Conservation (phyloP, 2,888 invertebrate species). For the Eupithecia vulgata region DNA sequence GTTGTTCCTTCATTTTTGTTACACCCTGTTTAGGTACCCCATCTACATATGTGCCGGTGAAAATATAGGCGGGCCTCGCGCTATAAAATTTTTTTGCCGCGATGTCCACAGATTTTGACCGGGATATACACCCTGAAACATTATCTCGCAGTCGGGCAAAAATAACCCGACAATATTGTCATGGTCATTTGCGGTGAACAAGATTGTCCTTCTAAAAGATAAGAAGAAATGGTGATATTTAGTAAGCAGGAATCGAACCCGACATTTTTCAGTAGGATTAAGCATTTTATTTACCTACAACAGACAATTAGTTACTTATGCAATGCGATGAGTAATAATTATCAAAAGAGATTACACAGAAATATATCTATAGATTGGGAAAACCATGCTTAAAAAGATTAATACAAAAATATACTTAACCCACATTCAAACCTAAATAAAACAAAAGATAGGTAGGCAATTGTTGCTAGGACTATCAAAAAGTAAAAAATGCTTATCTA, state of each 20-base stretch:
- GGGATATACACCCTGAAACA: too few relatives aligned
- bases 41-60: too few relatives aligned
- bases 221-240: not conserved
- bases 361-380: not conserved
- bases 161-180: too few relatives aligned
- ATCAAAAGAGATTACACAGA: not conserved
- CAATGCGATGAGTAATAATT: not conserved
- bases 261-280: not conserved
- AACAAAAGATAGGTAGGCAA: not conserved
- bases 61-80: too few relatives aligned
- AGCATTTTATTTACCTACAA: not conserved
- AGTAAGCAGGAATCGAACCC: constrained; percentile 11
- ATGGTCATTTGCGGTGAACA: too few relatives aligned
- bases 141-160: too few relatives aligned
- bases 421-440: not conserved
- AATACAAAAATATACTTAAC: not conserved
- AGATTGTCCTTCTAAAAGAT: too few relatives aligned
- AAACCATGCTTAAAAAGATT: not conserved
- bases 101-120: too few relatives aligned
- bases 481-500: not conserved
- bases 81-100: too few relatives aligned
- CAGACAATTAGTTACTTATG: not conserved
- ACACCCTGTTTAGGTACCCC: too few relatives aligned
- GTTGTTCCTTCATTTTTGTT: too few relatives aligned
- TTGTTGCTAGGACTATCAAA: not conserved